Evolutionary conservation across 1,140 invertebrate species (phyloP), one percentile per base, ranked within the genome.

Genomic region (Achatina immaculata): DNA sequence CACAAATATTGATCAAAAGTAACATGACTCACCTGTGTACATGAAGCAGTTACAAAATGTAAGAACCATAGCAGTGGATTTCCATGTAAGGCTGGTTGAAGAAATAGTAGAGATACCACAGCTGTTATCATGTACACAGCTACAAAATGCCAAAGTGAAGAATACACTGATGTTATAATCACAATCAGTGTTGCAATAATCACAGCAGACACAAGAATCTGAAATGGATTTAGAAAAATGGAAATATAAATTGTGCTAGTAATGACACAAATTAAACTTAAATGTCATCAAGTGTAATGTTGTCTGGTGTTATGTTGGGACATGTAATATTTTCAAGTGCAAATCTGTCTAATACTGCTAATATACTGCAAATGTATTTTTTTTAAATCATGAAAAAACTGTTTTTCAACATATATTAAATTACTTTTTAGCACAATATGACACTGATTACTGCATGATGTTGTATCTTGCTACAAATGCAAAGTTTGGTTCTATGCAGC

Each of bases 201-300:
- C 3, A 78, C 51, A 19, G 76, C 42, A 43, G n/a, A 9, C 19
- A 78, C 48, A 45, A 68, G 28, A 68, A 28, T 78, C 76, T 78
- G 76, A 19, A 42, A 42, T 11, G 38, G 16, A 42, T 16, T 16
- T n/a, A 16, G 65, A 28, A 72, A 72, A 72, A 16, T 9, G 9
- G 19, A 66, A 28, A n/a, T 66, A 28, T 28, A 16, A 28, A 66
- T n/a, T 19, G 62, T 19, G 11, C 19, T 28, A 66, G 31, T 14
- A 28, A 28, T n/a, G 31, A 66, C 28, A 66, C 31, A 9, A n/a
- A 28, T 66, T 66, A n/a, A 66, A n/a, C 19, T 66, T n/a, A 19
- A 66, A 66, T 9, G 9, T n/a, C 31, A 66, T 9, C 62, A n/a
- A 66, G 62, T 9, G 14, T 66, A 66, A 66, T 66, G 31, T n/a